Percentiles rank a stretch among this genome's conserved stretches.
phyloP scores from a whole-genome alignment of 2,797 vertebrate genomes.

The Pseudochirops cupreus region DNA sequence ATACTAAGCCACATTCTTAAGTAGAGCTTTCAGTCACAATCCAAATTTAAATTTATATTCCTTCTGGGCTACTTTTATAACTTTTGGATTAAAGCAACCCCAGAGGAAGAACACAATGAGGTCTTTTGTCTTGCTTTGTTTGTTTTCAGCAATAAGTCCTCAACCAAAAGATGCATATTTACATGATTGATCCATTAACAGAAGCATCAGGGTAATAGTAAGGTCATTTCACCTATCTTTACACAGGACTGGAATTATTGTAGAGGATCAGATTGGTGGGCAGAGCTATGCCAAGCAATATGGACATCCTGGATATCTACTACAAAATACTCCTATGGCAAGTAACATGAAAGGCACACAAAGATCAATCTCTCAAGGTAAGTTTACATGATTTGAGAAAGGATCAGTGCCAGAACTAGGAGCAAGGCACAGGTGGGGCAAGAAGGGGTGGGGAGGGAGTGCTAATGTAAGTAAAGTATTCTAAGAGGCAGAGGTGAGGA shows the following conservation, averaged over 20 bases:
- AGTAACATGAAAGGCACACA: background rate
- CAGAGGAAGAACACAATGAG: conserved; percentile 59
- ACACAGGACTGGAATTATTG: background rate
- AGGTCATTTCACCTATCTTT: background rate
- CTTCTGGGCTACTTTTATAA: conserved; percentile 51
- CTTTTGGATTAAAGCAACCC: conserved; percentile 49
- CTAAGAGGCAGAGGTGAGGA: background rate
- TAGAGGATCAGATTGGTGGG: background rate
- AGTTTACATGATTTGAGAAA: background rate
- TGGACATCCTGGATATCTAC: background rate
- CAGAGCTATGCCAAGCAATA: background rate
- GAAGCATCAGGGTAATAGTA: conserved; percentile 35
- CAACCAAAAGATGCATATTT: conserved; percentile 58
- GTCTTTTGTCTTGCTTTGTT: conserved; percentile 23
- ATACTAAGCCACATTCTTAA: conserved; percentile 33
- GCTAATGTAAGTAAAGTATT: background rate
- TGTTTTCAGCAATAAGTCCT: conserved; percentile 40
- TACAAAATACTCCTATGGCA: background rate
- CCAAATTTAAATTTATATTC: conserved; percentile 53
- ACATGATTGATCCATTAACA: conserved; percentile 37
- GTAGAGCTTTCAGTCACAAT: conserved; percentile 17
- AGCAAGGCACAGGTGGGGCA: background rate
- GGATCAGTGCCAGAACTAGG: background rate
- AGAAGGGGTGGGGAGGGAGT: background rate
- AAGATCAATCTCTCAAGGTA: background rate